These are phyloP conservation scores for Erpornis zantholeuca DNA, from an alignment of 2,113 vertebrate species.

Conservation along the genomic window DNA sequence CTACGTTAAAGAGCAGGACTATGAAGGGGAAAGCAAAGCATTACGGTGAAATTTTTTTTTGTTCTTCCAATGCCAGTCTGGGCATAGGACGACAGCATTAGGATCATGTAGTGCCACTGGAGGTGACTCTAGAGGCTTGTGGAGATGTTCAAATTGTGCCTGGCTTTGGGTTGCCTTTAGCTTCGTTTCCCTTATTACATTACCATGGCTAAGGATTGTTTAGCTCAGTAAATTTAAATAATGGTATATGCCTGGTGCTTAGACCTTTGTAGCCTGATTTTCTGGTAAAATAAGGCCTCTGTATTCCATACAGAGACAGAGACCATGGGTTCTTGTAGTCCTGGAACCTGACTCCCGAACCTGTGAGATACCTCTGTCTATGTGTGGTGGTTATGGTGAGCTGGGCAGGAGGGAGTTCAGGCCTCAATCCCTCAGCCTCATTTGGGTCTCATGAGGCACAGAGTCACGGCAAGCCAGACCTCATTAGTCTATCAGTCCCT, in stretches of 20 bases:
- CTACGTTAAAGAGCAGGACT: background rate
- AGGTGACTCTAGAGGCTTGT: background rate
- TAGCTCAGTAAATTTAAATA: background rate
- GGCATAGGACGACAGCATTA: background rate
- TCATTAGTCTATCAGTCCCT: background rate
- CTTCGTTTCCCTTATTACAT: background rate
- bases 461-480: background rate
- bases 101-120: background rate
- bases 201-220: background rate
- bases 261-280: background rate
- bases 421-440: background rate
- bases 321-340: background rate
- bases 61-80: background rate
- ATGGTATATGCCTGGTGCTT: background rate
- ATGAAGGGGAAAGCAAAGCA: background rate
- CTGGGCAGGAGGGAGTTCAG: background rate
- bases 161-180: background rate
- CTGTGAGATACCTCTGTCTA: accelerated
- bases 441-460: background rate
- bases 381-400: background rate
- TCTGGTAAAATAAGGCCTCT: background rate
- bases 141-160: background rate
- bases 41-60: background rate
- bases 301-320: background rate
- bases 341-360: background rate